Evolutionary conservation across 2,113 vertebrate genomes (phyloP).

Genomic region (Hymenochirus boettgeri): DNA sequence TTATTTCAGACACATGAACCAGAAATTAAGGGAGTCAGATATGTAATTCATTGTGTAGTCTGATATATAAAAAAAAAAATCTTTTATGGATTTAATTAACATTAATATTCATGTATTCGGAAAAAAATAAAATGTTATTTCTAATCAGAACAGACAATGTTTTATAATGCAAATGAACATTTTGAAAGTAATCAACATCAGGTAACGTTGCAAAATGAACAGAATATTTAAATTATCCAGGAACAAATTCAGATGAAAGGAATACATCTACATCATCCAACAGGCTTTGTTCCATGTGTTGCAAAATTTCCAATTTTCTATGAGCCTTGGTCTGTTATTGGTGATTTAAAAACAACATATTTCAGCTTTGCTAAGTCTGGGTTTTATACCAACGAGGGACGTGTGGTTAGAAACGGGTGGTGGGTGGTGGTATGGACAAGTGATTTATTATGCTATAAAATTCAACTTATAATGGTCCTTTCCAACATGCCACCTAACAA

Average conservation of each 20-base stretch:
- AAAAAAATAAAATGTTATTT: slow-evolving; percentile 38
- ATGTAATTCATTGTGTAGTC: slow-evolving; percentile 39
- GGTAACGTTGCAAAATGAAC: slow-evolving; percentile 27
- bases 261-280: too few species aligned
- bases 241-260: slow-evolving; percentile 5
- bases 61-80: slow-evolving; percentile 28
- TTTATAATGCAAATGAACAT: slow-evolving; percentile 41
- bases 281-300: too few species aligned
- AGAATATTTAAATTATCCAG: slow-evolving; percentile 21
- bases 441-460: too few species aligned
- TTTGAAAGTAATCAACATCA: slow-evolving; percentile 42
- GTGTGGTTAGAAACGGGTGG: too few species aligned
- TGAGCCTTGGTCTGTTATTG: too few species aligned
- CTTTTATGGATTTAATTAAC: slow-evolving; percentile 40
- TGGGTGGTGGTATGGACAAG: too few species aligned
- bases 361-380: too few species aligned
- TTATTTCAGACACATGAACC: slow-evolving; percentile 27
- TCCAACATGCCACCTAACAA: too few species aligned
- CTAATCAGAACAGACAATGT: slow-evolving; percentile 41
- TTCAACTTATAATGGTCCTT: too few species aligned
- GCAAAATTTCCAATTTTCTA: too few species aligned
- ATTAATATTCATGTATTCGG: slow-evolving; percentile 37
- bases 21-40: slow-evolving; percentile 31
- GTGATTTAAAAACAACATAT: too few species aligned
- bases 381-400: too few species aligned